Conservation (phyloP, 53 echinoderm and acorn worm species). For the Actinopyga echinites region DNA sequence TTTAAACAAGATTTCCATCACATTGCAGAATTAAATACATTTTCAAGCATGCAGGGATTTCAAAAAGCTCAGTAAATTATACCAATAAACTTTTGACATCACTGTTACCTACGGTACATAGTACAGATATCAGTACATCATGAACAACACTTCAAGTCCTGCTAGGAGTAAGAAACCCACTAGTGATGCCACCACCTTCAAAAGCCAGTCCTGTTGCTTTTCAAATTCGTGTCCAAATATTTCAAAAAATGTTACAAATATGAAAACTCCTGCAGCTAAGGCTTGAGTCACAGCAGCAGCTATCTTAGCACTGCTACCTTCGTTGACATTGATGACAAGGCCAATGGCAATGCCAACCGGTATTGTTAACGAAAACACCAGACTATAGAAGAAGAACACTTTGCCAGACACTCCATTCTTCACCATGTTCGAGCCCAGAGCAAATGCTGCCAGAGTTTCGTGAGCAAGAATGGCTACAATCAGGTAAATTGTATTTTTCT, state of each 20-base stretch:
- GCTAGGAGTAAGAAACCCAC: conserved; percentile 75
- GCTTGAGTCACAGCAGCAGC: conserved; percentile 89
- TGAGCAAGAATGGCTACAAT: conserved; percentile 88
- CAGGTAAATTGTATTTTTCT: conserved; percentile 73
- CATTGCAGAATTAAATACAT: too few species aligned
- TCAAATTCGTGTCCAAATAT: conserved; percentile 95
- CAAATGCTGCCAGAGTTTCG: conserved; percentile 92
- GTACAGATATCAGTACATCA: neutral
- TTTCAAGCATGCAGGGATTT: too few species aligned
- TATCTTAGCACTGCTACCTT: conserved; percentile 58
- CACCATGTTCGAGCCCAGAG: conserved; percentile 82
- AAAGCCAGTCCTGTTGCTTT: conserved; percentile 56
- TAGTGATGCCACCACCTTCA: conserved; percentile 67
- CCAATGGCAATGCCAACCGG: conserved; percentile 84
- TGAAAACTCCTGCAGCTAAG: conserved; percentile 93
- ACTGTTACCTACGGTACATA: too few species aligned
- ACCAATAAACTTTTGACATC: too few species aligned
- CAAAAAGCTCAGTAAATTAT: too few species aligned
- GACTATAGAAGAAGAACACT: conserved; percentile 60
- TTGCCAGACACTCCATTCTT: conserved; percentile 54
- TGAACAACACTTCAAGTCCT: conserved; percentile 64
- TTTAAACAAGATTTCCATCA: too few species aligned
- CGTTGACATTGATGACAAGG: conserved; percentile 64
- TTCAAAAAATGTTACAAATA: conserved; percentile 97
- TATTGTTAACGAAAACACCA: conserved; percentile 84